Base-by-base conservation (phyloP, 2,797 vertebrate genomes). In the Enoplosus armatus region DNA sequence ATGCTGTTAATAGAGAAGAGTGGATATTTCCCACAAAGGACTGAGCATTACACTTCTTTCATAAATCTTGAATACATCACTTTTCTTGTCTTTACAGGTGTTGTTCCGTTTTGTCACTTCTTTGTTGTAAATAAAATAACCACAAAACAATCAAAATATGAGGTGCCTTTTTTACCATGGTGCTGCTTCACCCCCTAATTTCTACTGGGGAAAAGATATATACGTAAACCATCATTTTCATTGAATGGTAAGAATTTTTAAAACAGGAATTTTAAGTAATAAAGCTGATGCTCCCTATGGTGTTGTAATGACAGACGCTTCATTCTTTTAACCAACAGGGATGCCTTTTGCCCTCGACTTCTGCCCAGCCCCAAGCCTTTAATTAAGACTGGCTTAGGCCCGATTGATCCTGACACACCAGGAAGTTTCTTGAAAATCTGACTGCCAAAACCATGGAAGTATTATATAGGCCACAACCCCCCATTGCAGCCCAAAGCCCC, bases 371-470 rank as follows among this genome's bases (percentile, higher is more conserved):
- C 89, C 91, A 89, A 94, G 94, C 92, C 93, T 95, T 95, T 96
- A 96, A 95, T 96, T 96, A 95, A 95, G 94, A 94, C 92, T 94
- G 95, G 95, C 94, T 95, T 95, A 96, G 93, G 90, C 90, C 89
- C 91, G 91, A 95, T 93, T 95, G 95, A 94, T 95, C 93, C 93
- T 94, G 93, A 95, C 94, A 94, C 94, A 94, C 93, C 94, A 92
- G 95, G 95, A 95, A 93, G 95, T 94, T 95, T 95, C 94, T 95
- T 93, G 88, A 93, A 93, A 93, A 93, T 92, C 92, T 90, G 85
- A 91, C 92, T 87, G 86, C 87, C 88, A 89, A 92, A 94, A 90
- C 92, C 88, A 88, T 90, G 91, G 85, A 91, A 87, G 90, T 92
- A 93, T 93, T 93, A 92, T 91, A 92, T 93, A 93, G 90, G 87